A percentile compares a stretch with the other conserved stretches of the same genome.
phyloP scores from a whole-genome alignment of 2,888 invertebrate species.

The Latrodectus hesperus region DNA sequence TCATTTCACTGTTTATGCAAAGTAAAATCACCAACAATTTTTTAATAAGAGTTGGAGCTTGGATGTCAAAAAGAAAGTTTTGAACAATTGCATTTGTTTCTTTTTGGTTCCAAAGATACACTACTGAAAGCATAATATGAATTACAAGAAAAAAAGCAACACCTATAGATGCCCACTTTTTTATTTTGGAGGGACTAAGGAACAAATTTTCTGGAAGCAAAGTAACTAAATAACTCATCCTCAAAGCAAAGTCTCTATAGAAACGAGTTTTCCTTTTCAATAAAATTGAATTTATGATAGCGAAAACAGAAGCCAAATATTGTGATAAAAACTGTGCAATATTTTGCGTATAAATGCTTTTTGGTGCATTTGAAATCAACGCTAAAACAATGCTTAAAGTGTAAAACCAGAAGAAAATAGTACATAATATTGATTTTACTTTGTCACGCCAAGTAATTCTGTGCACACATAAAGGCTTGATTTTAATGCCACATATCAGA shows the following conservation, averaged over 20 bases:
- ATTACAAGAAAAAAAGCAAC: not conserved
- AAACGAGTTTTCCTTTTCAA: not conserved
- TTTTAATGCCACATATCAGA: no score
- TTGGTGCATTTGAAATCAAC: no score
- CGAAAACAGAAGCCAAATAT: not conserved
- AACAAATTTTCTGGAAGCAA: not conserved
- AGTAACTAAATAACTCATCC: not conserved
- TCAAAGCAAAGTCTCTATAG: not conserved
- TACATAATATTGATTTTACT: no score
- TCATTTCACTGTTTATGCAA: not conserved
- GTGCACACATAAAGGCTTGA: no score
- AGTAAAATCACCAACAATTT: not conserved
- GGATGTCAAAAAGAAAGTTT: not conserved
- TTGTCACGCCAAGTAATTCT: no score
- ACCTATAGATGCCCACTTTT: not conserved
- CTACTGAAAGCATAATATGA: not conserved
- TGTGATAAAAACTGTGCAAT: not conserved
- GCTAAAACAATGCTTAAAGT: no score
- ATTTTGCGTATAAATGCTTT: not conserved
- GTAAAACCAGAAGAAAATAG: no score
- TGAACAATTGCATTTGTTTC: not conserved
- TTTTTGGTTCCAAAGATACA: not conserved
- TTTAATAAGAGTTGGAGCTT: not conserved
- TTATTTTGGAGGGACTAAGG: not conserved
- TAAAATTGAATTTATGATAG: not conserved